These are phyloP conservation scores for Drosophila fulvimacula DNA, from an alignment of 2,888 invertebrate genomes.

Conservation along the genomic window DNA sequence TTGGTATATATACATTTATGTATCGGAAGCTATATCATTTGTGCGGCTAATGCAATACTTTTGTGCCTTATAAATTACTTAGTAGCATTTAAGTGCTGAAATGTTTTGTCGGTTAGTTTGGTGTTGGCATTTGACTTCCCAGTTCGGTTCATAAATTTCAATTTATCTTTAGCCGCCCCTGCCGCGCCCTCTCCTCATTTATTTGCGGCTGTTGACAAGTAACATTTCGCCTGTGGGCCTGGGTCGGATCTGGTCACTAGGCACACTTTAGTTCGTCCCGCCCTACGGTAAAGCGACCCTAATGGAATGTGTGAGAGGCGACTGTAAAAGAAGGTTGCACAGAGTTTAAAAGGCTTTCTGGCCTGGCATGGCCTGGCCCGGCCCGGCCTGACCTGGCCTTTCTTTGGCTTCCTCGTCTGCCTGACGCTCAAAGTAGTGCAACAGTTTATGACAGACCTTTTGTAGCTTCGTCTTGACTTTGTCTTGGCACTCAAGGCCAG, in stretches of 20 bases:
- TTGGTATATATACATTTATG: not conserved
- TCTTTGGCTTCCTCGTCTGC: constrained; percentile 4
- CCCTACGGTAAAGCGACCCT: constrained; percentile 30
- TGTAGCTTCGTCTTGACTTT: constrained; percentile 32
- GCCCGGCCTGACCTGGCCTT: no score
- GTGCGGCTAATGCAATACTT: constrained; percentile 48
- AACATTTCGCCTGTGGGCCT: constrained; percentile 48
- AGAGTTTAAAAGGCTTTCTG: constrained; percentile 40
- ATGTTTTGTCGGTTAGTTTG: constrained; percentile 54
- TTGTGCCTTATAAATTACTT: constrained; percentile 67
- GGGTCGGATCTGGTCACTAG: not conserved
- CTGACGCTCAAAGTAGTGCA: constrained; percentile 41
- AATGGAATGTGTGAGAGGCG: constrained; percentile 53
- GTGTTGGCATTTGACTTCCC: constrained; percentile 56
- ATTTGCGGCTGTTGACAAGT: constrained; percentile 73
- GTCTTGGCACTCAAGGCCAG: constrained; percentile 20
- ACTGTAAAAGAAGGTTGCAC: constrained; percentile 31
- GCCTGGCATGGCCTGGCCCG: no score
- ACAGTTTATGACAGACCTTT: constrained; percentile 52
- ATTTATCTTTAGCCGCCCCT: constrained; percentile 61
- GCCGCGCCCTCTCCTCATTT: constrained; percentile 17
- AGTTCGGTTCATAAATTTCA: constrained; percentile 68
- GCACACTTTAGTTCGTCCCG: constrained; percentile 3
- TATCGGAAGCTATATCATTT: constrained; percentile 49
- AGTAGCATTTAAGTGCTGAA: constrained; percentile 61